These are phyloP conservation scores for Leptinotarsa undecemlineata DNA, from an alignment of 1,140 invertebrate species.

Conservation along the genomic window DNA sequence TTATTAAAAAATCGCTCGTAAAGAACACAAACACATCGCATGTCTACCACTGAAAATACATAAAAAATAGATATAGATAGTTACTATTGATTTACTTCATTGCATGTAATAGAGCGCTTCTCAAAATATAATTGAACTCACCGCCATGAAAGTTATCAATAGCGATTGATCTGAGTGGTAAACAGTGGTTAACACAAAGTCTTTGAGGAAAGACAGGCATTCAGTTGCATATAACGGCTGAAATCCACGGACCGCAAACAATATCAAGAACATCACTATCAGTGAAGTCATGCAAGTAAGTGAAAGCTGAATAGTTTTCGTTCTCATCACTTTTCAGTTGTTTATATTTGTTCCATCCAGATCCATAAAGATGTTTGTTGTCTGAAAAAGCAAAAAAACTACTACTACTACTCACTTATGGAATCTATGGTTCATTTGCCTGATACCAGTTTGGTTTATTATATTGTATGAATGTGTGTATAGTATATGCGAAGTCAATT, in stretches of 20 bases:
- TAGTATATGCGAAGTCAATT: no score
- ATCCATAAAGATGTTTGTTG: conserved; percentile 67
- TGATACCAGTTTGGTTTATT: no score
- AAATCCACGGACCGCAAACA: conserved; percentile 52
- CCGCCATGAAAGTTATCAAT: background rate
- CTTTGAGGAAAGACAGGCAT: background rate
- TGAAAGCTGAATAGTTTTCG: conserved; percentile 41
- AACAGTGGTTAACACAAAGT: background rate
- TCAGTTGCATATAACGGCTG: conserved; percentile 27
- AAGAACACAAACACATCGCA: background rate
- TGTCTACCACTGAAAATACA: background rate
- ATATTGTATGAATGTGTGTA: no score
- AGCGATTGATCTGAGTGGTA: background rate
- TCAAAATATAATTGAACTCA: background rate
- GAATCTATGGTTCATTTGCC: no score
- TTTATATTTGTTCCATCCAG: conserved; percentile 75
- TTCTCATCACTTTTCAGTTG: conserved; percentile 63
- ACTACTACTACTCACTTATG: no score
- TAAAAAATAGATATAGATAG: background rate
- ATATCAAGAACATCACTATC: conserved; percentile 37
- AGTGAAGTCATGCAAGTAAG: conserved; percentile 40
- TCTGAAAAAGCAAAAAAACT: conserved; percentile 51
- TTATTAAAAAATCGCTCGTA: background rate
- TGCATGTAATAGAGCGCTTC: background rate
- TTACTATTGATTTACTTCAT: background rate